Conservation (phyloP, 2,888 invertebrate genomes). For the Lasioglossum marginatum region DNA sequence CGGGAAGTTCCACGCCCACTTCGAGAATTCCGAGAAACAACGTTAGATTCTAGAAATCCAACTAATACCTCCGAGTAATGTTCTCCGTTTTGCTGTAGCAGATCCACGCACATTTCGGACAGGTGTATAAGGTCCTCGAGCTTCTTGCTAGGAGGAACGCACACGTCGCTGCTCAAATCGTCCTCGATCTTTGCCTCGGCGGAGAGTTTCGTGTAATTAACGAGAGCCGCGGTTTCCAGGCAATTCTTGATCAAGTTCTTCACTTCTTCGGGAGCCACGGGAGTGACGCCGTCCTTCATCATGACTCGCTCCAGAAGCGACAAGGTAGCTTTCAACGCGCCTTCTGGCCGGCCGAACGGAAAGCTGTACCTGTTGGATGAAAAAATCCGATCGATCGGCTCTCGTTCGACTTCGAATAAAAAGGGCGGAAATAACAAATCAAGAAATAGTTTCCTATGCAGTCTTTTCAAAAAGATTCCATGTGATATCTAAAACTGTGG, state of each 20-base stretch:
- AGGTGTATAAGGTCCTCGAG: conserved; percentile 98
- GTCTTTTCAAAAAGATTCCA: too few species aligned
- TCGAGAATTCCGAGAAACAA: conserved; percentile 79
- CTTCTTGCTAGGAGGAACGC: conserved; percentile 94
- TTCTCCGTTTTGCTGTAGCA: conserved; percentile 99
- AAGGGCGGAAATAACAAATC: not conserved
- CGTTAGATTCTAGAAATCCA: conserved; percentile 83
- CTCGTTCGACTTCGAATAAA: not conserved
- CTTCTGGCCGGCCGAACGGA: conserved; percentile 99
- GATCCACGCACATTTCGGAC: conserved; percentile 98
- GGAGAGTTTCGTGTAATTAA: conserved; percentile 98
- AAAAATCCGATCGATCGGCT: not conserved
- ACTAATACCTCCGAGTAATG: conserved; percentile 98
- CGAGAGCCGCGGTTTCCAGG: conserved; percentile 98
- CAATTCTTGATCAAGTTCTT: conserved; percentile 98
- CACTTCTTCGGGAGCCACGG: conserved; percentile 98
- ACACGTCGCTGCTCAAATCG: conserved; percentile 89
- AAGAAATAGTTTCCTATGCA: too few species aligned
- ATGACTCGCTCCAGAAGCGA: conserved; percentile 98
- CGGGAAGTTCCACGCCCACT: conserved; percentile 60
- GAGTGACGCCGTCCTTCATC: conserved; percentile 99
- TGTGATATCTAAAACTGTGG: too few species aligned
- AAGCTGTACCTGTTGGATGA: conserved; percentile 92
- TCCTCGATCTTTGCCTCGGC: conserved; percentile 99
- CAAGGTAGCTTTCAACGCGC: conserved; percentile 97